Base-by-base conservation (phyloP, 2,797 vertebrate genomes). In the Myotis myotis region DNA sequence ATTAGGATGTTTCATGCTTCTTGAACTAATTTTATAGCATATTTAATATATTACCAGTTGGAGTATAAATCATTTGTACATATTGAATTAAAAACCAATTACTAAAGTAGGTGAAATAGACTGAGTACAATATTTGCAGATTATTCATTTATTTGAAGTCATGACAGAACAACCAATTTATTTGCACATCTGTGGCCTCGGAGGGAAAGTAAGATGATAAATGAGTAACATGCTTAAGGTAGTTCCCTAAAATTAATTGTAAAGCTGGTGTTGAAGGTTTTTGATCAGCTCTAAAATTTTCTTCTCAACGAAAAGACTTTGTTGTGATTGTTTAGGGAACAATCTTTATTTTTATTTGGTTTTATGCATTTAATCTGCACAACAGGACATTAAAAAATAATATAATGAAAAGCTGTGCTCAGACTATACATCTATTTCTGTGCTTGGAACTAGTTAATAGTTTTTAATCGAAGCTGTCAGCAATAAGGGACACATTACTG, bases 41-140 rank as follows among this genome's bases (percentile, higher is more conserved):
- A 98, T 98, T 98, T 98, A 98, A 98, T 98, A 98, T 98, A 98
- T 98, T 98, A 95, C 93, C 97, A 98, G 95, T 95, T 97, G 97
- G 97, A 97, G 41, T 97, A 96, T 97, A 96, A 98, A 95, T 98
- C 95, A 95, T 97, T 96, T 98, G 98, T 98, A 98, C 89, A 98
- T 98, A 98, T 49, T 96, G 97, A 97, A 95, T 84, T 97, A 70
- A 96, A 97, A 97, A 96, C 87, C 97, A 97, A 30, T 97, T 97
- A 97, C 93, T 97, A 92, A 97, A 92, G 95, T 98, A 97, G 95
- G 87, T 89, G 2, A 89, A 95, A 81, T 89, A 90, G 88, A 96
- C 90, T 74, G 68, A 97, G 71, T 95, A 79, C 92, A 93, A 85
- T 97, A 82, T 78, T 89, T 89, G 74, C 91, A 81, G 83, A 81